Evolutionary conservation across 2,113 vertebrate species (phyloP).

Genomic region (Strix aluco): DNA sequence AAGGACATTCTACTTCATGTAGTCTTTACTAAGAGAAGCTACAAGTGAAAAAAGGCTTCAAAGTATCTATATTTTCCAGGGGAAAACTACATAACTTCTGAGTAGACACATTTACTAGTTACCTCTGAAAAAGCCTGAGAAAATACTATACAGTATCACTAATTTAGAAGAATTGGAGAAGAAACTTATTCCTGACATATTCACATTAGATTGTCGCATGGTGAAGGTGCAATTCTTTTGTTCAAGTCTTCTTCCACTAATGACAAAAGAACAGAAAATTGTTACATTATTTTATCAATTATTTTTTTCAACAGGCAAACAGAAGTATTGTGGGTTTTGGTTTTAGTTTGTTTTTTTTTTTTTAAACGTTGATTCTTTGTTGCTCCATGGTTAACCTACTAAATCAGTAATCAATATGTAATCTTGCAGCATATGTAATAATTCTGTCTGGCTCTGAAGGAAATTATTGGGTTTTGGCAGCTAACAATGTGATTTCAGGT

Average conservation of each 20-base stretch:
- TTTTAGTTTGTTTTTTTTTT: no score
- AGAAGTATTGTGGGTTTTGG: background rate
- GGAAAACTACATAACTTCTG: background rate
- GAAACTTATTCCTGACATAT: background rate
- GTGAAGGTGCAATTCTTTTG: background rate
- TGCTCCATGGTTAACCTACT: background rate
- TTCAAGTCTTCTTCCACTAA: background rate
- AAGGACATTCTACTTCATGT: background rate
- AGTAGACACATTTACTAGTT: background rate
- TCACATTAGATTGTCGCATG: fast-evolving
- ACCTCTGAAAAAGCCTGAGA: background rate
- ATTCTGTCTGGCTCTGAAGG: background rate
- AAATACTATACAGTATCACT: background rate
- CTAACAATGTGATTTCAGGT: background rate
- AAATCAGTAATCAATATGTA: background rate
- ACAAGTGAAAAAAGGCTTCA: background rate
- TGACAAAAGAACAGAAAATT: background rate
- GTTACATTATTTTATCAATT: background rate
- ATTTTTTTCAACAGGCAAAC: background rate
- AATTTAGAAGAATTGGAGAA: background rate
- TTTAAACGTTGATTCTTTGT: background rate
- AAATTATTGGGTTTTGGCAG: background rate
- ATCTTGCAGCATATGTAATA: background rate
- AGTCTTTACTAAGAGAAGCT: background rate
- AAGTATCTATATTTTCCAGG: background rate